Evolutionary conservation across 1,140 invertebrate species (phyloP).

Genomic region (Globodera rostochiensis): DNA sequence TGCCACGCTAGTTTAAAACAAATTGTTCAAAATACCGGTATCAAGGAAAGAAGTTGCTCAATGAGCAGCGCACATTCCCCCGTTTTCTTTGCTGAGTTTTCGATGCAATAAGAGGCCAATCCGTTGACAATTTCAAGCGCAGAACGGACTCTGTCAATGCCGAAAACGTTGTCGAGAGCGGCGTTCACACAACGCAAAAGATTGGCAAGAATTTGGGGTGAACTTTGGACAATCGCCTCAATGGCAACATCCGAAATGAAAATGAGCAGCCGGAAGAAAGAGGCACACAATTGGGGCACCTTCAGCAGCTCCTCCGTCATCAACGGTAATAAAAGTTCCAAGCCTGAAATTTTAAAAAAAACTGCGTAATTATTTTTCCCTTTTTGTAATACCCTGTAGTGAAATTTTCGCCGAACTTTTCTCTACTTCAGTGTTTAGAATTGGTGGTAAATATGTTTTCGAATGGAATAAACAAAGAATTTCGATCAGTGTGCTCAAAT

Average conservation of each 20-base stretch:
- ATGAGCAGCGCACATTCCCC: neutral
- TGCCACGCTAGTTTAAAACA: neutral
- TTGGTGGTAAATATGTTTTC: constrained; percentile 37
- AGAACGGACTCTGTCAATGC: constrained; percentile 31
- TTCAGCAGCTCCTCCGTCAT: constrained; percentile 39
- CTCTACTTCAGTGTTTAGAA: constrained; percentile 12
- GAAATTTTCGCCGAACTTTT: constrained; percentile 22
- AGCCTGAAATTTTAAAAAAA: constrained; percentile 21
- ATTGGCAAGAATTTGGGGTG: constrained; percentile 27
- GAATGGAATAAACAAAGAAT: constrained; percentile 35
- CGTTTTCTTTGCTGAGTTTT: constrained; percentile 6
- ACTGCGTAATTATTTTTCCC: neutral
- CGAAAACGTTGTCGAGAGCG: constrained; percentile 31
- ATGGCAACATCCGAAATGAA: constrained; percentile 36
- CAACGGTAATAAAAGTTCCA: constrained; percentile 36
- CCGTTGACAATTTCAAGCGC: constrained; percentile 35
- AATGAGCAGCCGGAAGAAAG: constrained; percentile 37
- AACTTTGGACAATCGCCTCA: constrained; percentile 26
- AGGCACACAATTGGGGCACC: constrained; percentile 31
- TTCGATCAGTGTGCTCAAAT: constrained; percentile 37
- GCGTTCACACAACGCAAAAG: constrained; percentile 25
- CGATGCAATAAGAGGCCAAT: constrained; percentile 26
- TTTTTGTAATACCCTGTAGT: constrained; percentile 8
- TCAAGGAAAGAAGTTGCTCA: constrained; percentile 13
- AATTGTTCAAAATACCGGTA: neutral